phyloP scores from a whole-genome alignment of 2,797 vertebrate species.

The Sylvilagus floridanus region DNA sequence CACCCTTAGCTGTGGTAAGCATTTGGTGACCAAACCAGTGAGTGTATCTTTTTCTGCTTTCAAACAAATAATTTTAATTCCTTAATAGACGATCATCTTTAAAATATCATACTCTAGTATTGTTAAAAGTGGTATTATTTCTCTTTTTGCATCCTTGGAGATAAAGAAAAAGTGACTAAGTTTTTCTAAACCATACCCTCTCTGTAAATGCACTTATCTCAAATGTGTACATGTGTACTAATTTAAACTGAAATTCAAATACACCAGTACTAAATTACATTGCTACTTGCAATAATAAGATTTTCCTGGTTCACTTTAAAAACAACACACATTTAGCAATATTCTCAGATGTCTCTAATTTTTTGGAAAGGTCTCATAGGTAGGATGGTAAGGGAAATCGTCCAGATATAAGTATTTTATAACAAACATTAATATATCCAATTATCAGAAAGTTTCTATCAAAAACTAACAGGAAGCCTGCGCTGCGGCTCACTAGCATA shows the following conservation, averaged over 20 bases:
- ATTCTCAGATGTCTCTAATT: not conserved
- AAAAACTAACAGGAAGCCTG: not conserved
- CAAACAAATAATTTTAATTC: not conserved
- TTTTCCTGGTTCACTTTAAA: not conserved
- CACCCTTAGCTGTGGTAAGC: too few relatives aligned
- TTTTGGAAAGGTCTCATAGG: not conserved
- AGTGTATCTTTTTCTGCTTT: too few relatives aligned
- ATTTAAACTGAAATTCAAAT: not conserved
- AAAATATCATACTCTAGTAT: not conserved
- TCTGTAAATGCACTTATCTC: constrained; percentile 4
- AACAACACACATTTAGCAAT: constrained; percentile 5
- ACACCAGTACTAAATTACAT: constrained; percentile 6
- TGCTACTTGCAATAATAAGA: constrained; percentile 10
- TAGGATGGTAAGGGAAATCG: not conserved
- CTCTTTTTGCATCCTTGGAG: not conserved
- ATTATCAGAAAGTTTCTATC: not conserved
- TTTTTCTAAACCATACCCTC: not conserved
- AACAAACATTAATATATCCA: constrained; percentile 32
- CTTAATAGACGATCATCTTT: not conserved
- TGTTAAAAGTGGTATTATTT: not conserved
- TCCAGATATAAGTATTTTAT: constrained; percentile 27
- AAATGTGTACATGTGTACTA: constrained; percentile 11
- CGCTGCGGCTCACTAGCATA: too few relatives aligned
- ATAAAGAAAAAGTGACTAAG: not conserved
- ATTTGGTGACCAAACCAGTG: too few relatives aligned